Conservation (phyloP, 2,888 invertebrate genomes). For the Harpalus rubripes region DNA sequence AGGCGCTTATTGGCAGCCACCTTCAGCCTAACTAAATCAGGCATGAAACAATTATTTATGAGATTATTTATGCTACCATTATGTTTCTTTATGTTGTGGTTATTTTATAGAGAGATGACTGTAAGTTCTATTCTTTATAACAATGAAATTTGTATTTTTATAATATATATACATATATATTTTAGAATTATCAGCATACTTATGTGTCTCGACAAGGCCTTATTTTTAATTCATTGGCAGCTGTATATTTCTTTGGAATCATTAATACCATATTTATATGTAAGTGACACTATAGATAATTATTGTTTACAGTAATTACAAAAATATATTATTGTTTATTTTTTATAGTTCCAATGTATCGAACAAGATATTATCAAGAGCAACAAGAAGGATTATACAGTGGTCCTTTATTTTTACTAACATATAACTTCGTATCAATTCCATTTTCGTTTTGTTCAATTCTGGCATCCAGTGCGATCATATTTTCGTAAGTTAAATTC, state of each 20-base stretch:
- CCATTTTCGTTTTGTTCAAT: slow-evolving; percentile 90
- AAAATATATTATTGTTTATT: not conserved
- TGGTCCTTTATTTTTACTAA: slow-evolving; percentile 89
- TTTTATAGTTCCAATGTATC: slow-evolving; percentile 85
- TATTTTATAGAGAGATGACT: slow-evolving; percentile 86
- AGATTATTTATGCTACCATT: slow-evolving; percentile 87
- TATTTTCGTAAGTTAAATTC: slow-evolving; percentile 83
- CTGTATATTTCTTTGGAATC: slow-evolving; percentile 85
- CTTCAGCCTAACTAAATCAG: slow-evolving; percentile 87
- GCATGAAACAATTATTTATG: slow-evolving; percentile 87
- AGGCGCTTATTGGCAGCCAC: slow-evolving; percentile 88
- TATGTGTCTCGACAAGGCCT: slow-evolving; percentile 86
- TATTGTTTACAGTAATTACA: no score
- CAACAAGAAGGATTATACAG: slow-evolving; percentile 93
- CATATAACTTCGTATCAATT: slow-evolving; percentile 89
- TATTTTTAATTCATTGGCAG: slow-evolving; percentile 84
- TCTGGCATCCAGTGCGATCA: slow-evolving; percentile 84
- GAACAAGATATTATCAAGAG: slow-evolving; percentile 96
- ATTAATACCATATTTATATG: slow-evolving; percentile 85
- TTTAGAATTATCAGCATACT: slow-evolving; percentile 83
- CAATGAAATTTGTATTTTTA: slow-evolving; percentile 25
- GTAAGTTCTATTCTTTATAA: slow-evolving; percentile 72
- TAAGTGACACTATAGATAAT: no score
- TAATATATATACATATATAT: slow-evolving; percentile 68
- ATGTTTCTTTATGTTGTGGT: slow-evolving; percentile 88